These are phyloP conservation scores for Cricetomys ansorgei DNA, from an alignment of 2,113 vertebrate genomes.

Conservation along the genomic window DNA sequence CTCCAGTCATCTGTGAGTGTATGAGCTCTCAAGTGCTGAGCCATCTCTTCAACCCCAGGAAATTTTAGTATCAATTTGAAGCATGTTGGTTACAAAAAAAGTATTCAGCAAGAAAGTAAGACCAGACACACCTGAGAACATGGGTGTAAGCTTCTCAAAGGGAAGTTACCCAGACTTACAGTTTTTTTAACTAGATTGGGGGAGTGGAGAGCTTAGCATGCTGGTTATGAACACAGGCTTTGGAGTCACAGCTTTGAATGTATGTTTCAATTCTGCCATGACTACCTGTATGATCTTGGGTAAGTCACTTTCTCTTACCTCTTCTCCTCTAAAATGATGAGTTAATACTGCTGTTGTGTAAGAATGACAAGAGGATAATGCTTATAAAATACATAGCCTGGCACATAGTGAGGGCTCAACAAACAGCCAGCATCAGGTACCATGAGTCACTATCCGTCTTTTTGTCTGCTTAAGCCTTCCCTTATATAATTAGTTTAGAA, in stretches of 20 bases:
- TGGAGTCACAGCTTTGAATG: not conserved
- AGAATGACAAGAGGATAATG: not conserved
- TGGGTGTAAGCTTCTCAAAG: not conserved
- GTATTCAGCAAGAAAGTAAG: not conserved
- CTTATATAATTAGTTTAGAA: not conserved
- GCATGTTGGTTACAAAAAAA: not conserved
- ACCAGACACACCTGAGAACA: not conserved
- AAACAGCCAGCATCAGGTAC: not conserved
- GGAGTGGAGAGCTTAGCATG: not conserved
- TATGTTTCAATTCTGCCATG: not conserved
- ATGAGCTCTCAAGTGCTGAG: not conserved
- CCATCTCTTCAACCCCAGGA: not conserved
- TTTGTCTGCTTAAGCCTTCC: not conserved
- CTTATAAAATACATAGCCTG: not conserved
- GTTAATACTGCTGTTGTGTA: not conserved
- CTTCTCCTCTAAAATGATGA: not conserved
- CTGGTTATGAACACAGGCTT: not conserved
- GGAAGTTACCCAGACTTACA: not conserved
- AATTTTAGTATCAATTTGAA: not conserved
- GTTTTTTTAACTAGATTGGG: conserved; percentile 13
- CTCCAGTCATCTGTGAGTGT: not conserved
- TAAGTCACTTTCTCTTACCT: not conserved
- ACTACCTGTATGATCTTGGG: not conserved
- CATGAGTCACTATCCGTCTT: not conserved
- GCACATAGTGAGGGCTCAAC: not conserved